Conservation (phyloP, 2,113 vertebrate genomes). For the Tachysurus fulvidraco region DNA sequence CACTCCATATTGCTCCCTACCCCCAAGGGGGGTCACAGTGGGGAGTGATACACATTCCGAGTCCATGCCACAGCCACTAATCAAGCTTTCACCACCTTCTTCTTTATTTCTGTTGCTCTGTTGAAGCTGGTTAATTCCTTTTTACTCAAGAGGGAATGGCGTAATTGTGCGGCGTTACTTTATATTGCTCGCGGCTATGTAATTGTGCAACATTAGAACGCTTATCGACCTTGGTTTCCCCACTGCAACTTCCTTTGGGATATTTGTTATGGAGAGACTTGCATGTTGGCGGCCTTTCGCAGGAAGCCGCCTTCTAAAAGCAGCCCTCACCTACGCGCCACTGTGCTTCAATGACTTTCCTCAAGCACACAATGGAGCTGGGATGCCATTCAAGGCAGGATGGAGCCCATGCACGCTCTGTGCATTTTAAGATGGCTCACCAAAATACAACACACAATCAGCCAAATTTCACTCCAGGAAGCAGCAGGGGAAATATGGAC, state of each 20-base stretch:
- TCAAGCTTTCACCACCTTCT: slow-evolving; percentile 6
- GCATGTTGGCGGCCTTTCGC: slow-evolving; percentile 15
- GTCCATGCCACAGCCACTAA: slow-evolving; percentile 36
- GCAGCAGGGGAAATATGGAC: slow-evolving; percentile 18
- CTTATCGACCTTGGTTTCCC: not conserved
- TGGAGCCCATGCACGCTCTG: slow-evolving; percentile 31
- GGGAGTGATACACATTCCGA: slow-evolving; percentile 30
- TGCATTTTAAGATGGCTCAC: slow-evolving; percentile 39
- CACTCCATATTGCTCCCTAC: slow-evolving; percentile 18
- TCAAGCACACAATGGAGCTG: slow-evolving; percentile 53
- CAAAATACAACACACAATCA: not conserved
- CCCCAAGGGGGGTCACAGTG: slow-evolving; percentile 27
- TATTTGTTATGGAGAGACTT: slow-evolving; percentile 23
- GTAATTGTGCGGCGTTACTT: not conserved
- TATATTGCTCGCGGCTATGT: not conserved
- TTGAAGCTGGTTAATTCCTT: not conserved
- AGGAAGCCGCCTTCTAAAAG: slow-evolving; percentile 59
- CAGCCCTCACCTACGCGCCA: slow-evolving; percentile 42
- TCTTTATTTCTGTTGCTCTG: not conserved
- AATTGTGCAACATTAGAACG: not conserved
- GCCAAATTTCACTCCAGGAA: slow-evolving; percentile 42
- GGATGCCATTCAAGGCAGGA: slow-evolving; percentile 35
- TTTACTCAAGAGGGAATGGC: not conserved
- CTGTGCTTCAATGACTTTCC: slow-evolving; percentile 35
- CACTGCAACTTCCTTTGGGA: slow-evolving; percentile 20